Base-by-base conservation (phyloP, 2,888 invertebrate genomes). In the Eupithecia inturbata region DNA sequence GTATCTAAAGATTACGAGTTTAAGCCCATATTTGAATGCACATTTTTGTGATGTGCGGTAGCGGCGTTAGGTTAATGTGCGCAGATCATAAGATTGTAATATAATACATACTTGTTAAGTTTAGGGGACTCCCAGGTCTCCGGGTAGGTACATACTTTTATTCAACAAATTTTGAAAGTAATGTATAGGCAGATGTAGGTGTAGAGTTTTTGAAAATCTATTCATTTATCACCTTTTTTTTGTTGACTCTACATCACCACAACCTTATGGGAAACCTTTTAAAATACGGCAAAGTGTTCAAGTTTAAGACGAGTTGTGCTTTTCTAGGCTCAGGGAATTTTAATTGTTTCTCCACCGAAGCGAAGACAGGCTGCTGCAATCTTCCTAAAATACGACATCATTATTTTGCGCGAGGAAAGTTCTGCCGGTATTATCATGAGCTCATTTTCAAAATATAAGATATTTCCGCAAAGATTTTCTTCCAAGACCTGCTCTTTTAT, bases 321-420 rank as follows among this genome's bases (percentile, higher is more conserved):
- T 70, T 41, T 63, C 41, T 60, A 66, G 66, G 60, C 60, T 66
- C 67, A 66, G 70, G 76, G 76, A 75, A 78, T 76, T 76, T 78
- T 74, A 78, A 78, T 78, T 78, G 75, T 78, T 75, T 74, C 76
- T 74, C 69, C 39, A 12, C 36, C 66, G 66, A 66, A 66, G 39
- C 66, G 39, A 66, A 66, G 66, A 39, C 66, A 39, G 22, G 26
- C 66, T 22, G 22, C 49, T 49, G 45, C 45, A 63, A 66, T 66
- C 66, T 66, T 22, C 66, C 41, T 66, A 39, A 66, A 66, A 66
- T 66, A 66, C 41, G 62, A 45, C 60, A 41, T 62, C 57, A 57
- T 57, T 62, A 39, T 63, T 70, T 70, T 70, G 41, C 60, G 22
- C 41, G 41, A 36, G 41, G 26, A 60, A 26, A 62, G 49, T 39